phyloP scores from a whole-genome alignment of 2,797 vertebrate genomes.

The Epinephelus awoara region DNA sequence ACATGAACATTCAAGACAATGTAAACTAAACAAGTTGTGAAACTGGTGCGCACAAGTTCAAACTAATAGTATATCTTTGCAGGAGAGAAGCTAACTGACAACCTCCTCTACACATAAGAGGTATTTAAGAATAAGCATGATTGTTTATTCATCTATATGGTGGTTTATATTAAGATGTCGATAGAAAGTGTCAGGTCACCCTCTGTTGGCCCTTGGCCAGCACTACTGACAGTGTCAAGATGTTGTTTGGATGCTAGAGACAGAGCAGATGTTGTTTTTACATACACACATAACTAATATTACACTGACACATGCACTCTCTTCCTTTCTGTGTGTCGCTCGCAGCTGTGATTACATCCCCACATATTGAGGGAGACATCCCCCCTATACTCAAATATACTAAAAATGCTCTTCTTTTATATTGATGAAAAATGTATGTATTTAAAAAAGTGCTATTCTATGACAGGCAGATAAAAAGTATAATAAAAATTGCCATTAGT shows the following conservation, averaged over 20 bases:
- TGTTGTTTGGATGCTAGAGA: conserved; percentile 4
- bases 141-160: background rate
- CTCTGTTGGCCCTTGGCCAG: conserved; percentile 5
- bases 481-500: too few relatives aligned
- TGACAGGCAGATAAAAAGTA: too few relatives aligned
- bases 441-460: too few relatives aligned
- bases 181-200: conserved; percentile 13
- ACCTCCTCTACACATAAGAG: background rate
- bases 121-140: background rate
- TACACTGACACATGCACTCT: background rate
- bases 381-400: too few relatives aligned
- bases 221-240: background rate
- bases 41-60: background rate
- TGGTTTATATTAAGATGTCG: conserved; percentile 1
- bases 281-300: background rate
- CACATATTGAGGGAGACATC: too few relatives aligned
- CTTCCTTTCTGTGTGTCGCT: background rate
- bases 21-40: background rate
- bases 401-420: too few relatives aligned
- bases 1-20: background rate
- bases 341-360: too few relatives aligned
- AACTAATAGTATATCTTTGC: background rate
- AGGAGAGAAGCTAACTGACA: background rate
- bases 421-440: too few relatives aligned
- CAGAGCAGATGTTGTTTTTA: background rate